Conservation (phyloP, 2,888 invertebrate species). For the Abscondita cerata region DNA sequence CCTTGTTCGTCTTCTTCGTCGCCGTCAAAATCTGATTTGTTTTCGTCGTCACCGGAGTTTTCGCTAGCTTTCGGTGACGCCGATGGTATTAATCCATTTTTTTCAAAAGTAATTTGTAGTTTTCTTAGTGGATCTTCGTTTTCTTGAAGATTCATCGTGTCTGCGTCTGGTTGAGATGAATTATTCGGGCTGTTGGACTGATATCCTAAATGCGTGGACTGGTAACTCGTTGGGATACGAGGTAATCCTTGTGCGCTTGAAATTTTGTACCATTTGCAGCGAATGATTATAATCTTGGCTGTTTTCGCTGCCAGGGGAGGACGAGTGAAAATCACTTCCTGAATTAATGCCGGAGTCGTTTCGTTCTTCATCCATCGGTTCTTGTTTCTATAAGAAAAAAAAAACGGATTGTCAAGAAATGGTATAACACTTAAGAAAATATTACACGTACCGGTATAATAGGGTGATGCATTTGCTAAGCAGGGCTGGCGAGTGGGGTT, state of each 20-base stretch:
- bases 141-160: constrained; percentile 14
- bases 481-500: constrained; percentile 49
- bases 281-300: constrained; percentile 40
- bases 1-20: constrained; percentile 67
- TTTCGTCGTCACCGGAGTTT: constrained; percentile 59
- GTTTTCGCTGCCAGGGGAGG: constrained; percentile 65
- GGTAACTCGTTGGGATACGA: constrained; percentile 18
- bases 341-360: constrained; percentile 69
- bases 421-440: constrained; percentile 6
- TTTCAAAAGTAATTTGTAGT: constrained; percentile 54
- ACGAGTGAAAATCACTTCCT: constrained; percentile 68
- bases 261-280: constrained; percentile 25
- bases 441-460: constrained; percentile 45
- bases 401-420: not conserved
- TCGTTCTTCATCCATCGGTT: constrained; percentile 58
- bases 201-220: constrained; percentile 32
- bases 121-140: constrained; percentile 51
- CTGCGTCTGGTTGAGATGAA: too few relatives aligned
- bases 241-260: constrained; percentile 10
- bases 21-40: constrained; percentile 60
- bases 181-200: not conserved
- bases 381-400: constrained; percentile 64
- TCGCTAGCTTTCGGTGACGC: constrained; percentile 50
- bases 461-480: constrained; percentile 49
- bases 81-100: constrained; percentile 40